Evolutionary conservation across 2,797 vertebrate genomes (phyloP), one percentile per base, ranked within the genome.

Genomic region (Clamator glandarius): DNA sequence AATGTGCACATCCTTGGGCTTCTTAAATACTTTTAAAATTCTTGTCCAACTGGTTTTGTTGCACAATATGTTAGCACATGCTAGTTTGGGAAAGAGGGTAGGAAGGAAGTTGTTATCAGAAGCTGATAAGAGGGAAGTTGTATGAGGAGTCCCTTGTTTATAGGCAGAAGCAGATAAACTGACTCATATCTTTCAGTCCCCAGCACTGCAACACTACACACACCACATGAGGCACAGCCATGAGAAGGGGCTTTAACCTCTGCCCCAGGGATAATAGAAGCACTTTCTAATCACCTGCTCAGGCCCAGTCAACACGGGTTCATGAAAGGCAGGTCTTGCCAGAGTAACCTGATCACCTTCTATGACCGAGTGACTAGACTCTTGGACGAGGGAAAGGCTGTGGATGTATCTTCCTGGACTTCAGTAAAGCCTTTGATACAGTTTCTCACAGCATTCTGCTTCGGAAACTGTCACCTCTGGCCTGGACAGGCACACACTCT

Each of bases 41-140:
- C 95, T 92, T 33, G 82, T 89, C 72, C 4, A 16, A 20, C 89
- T 68, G 68, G 82, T 95, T 96, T 81, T 80, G 69, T 95, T 96
- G 87, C 91, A 85, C 75, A 92, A 87, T 15, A 21, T 28, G 16
- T 31, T 2, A 85, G 87, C 92, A 88, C 8, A 33, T 84, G 92
- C 75, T 94, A 44, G 42, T 81, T 82, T 87, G 89, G 91, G 85
- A 91, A 87, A 72, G 79, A 87, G 13, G 26, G 26, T 25, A 91
- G 87, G 79, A 96, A 95, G 94, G 91, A 96, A 92, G 82, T 78
- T 85, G 84, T 89, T 94, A 91, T 77, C 58, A 89, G 82, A 24
- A 68, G 82, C 64, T 55, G 54, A 64, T 68, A 89, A 76, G 76
- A 83, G 50, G 74, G 64, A 83, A 85, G 89, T 51, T 84, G 50